Percentiles rank a stretch among this genome's conserved stretches.
These are phyloP conservation scores for Lophotriccus pileatus DNA, from an alignment of 2,797 vertebrate species.

Conservation along the genomic window DNA sequence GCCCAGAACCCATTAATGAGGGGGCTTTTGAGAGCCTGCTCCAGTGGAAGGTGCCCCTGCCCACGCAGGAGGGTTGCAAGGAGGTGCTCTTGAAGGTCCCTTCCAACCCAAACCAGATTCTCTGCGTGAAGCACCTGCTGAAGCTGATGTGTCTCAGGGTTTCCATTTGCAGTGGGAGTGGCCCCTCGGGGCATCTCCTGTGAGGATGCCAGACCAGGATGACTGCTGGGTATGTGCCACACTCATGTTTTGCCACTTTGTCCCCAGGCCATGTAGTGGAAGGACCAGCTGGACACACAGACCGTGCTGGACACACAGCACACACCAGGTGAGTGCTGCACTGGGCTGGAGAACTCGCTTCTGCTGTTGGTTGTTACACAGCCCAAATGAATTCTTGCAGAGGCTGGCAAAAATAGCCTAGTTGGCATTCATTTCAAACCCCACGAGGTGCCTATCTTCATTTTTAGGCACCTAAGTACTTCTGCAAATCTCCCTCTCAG, in stretches of 20 bases:
- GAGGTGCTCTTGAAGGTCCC: background rate
- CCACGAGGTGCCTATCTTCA: background rate
- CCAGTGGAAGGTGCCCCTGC: background rate
- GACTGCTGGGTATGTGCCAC: rapidly evolving
- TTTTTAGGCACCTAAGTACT: background rate
- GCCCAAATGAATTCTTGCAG: background rate
- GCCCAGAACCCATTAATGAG: background rate
- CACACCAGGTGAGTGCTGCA: rapidly evolving
- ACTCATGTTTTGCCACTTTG: rapidly evolving
- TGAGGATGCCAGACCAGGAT: background rate
- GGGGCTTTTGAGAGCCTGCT: background rate
- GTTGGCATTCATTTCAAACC: background rate
- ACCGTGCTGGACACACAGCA: rapidly evolving
- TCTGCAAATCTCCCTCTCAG: background rate
- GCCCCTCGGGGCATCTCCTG: background rate
- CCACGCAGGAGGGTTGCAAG: background rate
- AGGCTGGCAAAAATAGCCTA: background rate
- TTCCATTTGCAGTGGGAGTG: background rate
- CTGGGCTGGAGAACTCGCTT: rapidly evolving
- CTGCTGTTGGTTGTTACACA: background rate
- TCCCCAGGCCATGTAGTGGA: rapidly evolving
- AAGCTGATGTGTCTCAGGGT: rapidly evolving
- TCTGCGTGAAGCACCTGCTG: rapidly evolving
- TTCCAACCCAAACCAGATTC: background rate
- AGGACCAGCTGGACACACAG: background rate